Evolutionary conservation across 2,113 vertebrate genomes (phyloP).

Genomic region (Hymenochirus boettgeri): DNA sequence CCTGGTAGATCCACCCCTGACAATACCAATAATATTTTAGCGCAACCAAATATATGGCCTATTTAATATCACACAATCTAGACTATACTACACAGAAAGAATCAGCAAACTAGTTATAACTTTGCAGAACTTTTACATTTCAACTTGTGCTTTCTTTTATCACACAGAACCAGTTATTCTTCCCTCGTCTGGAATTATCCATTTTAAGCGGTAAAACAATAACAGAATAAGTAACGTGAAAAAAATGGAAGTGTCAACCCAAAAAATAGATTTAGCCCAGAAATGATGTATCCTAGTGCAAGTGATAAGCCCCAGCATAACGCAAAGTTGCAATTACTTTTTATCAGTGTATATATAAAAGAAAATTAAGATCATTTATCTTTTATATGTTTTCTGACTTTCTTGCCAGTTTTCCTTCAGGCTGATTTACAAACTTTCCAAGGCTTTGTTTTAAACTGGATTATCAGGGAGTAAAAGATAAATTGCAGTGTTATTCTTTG

Average conservation of each 20-base stretch:
- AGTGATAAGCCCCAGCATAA: constrained; percentile 15
- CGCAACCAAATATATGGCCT: too few species aligned
- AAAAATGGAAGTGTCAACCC: not conserved
- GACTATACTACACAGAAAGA: too few species aligned
- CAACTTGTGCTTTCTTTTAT: not conserved
- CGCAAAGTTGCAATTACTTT: constrained; percentile 12
- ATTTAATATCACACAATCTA: too few species aligned
- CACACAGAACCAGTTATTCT: not conserved
- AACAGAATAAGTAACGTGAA: not conserved
- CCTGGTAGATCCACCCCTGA: too few species aligned
- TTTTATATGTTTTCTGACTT: constrained; percentile 22
- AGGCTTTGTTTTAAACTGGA: constrained; percentile 11
- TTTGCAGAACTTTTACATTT: not conserved
- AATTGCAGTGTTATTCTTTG: not conserved
- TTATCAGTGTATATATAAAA: constrained; percentile 24
- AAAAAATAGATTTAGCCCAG: not conserved
- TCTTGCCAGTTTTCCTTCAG: constrained; percentile 6
- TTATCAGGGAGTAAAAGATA: constrained; percentile 21
- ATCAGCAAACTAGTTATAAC: too few species aligned
- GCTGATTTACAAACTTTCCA: constrained; percentile 11
- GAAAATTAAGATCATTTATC: constrained; percentile 34
- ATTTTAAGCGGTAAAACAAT: not conserved
- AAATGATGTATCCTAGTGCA: constrained; percentile 15
- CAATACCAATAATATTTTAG: too few species aligned
- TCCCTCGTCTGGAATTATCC: too few species aligned